Evolutionary conservation across 2,797 vertebrate species (phyloP).

Genomic region (Sylvia borin): DNA sequence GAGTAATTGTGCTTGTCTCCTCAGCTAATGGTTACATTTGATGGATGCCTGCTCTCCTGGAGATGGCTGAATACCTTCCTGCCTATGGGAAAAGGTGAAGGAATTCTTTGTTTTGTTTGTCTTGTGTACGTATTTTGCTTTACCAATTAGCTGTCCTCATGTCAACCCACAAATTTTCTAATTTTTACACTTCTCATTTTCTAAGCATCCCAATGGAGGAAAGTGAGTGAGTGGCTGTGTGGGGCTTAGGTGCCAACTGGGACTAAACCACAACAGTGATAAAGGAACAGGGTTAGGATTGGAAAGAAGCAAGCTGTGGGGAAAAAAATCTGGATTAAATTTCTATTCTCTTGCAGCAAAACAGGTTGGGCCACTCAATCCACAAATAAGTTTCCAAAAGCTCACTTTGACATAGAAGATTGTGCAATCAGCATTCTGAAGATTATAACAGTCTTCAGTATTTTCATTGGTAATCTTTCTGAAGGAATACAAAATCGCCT

Average conservation of each 20-base stretch:
- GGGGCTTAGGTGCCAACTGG: not conserved
- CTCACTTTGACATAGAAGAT: not conserved
- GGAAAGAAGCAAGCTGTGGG: not conserved
- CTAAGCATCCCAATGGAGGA: fast-evolving
- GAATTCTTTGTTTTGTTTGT: not conserved
- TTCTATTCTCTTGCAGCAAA: not conserved
- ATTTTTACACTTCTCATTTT: not conserved
- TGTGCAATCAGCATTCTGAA: not conserved
- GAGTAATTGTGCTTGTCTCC: not conserved
- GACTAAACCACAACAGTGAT: not conserved
- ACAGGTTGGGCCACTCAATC: not conserved
- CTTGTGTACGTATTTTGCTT: not conserved
- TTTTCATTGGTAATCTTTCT: not conserved
- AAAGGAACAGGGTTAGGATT: not conserved
- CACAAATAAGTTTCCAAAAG: not conserved
- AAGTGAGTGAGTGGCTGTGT: not conserved
- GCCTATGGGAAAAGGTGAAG: not conserved
- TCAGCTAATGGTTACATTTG: no score
- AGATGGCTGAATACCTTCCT: not conserved
- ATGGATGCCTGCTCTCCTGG: not conserved
- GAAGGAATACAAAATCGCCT: not conserved
- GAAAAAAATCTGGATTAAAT: not conserved
- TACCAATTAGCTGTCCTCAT: not conserved
- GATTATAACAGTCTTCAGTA: not conserved
- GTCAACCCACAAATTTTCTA: not conserved